Evolutionary conservation across 2,113 vertebrate genomes (phyloP).

Genomic region (Phalacrocorax brasilianus): DNA sequence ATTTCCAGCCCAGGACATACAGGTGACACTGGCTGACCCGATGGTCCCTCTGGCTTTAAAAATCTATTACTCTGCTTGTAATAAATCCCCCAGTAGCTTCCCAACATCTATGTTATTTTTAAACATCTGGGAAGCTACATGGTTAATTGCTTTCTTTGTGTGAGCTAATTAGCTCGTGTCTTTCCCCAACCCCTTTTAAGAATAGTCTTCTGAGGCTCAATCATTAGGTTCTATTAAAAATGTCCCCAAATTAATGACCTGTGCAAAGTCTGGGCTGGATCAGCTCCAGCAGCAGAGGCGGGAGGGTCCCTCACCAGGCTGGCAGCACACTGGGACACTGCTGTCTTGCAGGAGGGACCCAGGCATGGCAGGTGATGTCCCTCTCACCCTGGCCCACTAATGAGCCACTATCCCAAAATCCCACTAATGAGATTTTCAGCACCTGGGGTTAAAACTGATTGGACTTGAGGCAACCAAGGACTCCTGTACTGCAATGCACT

Average conservation of each 20-base stretch:
- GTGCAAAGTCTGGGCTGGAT: constrained; percentile 18
- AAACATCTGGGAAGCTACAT: constrained; percentile 11
- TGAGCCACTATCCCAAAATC: not conserved
- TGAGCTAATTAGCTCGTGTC: constrained; percentile 44
- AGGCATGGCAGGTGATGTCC: accelerated
- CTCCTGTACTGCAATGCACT: not conserved
- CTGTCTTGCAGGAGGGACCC: not conserved
- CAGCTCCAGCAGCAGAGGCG: not conserved
- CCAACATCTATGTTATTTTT: not conserved
- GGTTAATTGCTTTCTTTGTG: constrained; percentile 41
- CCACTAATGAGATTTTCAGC: not conserved
- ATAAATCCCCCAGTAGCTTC: not conserved
- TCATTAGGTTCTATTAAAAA: constrained; percentile 60
- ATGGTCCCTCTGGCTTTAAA: not conserved
- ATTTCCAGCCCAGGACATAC: not conserved
- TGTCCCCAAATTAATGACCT: constrained; percentile 46
- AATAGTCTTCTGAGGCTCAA: constrained; percentile 4
- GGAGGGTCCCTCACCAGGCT: not conserved
- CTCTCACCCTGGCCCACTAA: not conserved
- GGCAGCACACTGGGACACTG: not conserved
- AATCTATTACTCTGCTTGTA: not conserved
- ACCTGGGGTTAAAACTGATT: not conserved
- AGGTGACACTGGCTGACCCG: not conserved
- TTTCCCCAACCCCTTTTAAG: constrained; percentile 35
- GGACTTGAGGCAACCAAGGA: not conserved